A percentile compares a stretch with the other conserved stretches of the same genome.
Conservation (phyloP, 2,113 vertebrate species). For the Indicator indicator region DNA sequence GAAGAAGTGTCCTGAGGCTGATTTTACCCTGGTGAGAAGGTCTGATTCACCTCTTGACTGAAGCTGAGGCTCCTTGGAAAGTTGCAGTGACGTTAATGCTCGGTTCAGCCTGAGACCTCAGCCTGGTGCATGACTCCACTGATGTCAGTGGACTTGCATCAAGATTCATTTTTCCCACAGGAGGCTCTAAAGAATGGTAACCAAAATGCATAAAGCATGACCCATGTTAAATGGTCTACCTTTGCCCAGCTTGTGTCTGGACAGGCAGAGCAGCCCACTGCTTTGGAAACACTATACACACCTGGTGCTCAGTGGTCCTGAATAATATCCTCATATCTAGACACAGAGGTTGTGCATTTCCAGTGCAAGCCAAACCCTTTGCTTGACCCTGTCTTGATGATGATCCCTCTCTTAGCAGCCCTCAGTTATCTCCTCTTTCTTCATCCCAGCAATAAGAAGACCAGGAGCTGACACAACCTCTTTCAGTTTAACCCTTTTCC, state of each 20-base stretch:
- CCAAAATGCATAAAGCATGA: background rate
- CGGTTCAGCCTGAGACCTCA: background rate
- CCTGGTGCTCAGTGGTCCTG: background rate
- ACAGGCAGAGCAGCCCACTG: background rate
- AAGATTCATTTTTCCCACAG: background rate
- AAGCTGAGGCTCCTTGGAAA: background rate
- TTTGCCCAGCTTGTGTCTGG: background rate
- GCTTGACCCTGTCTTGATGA: background rate
- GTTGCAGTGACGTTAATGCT: accelerated
- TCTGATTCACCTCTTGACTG: background rate
- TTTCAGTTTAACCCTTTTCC: background rate
- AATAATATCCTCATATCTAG: background rate
- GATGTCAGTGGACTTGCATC: accelerated
- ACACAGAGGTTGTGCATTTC: background rate
- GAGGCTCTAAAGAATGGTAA: background rate
- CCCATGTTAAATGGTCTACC: background rate
- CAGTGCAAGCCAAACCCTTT: background rate
- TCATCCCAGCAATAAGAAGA: background rate
- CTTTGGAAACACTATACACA: background rate
- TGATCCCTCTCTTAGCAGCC: background rate
- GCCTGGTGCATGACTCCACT: background rate
- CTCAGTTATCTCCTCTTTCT: background rate
- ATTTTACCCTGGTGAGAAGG: constrained; percentile 1
- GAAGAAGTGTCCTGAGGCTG: background rate
- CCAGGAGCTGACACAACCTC: background rate